Base-by-base conservation (phyloP, 2,113 vertebrate genomes). In the Nothobranchius furzeri region DNA sequence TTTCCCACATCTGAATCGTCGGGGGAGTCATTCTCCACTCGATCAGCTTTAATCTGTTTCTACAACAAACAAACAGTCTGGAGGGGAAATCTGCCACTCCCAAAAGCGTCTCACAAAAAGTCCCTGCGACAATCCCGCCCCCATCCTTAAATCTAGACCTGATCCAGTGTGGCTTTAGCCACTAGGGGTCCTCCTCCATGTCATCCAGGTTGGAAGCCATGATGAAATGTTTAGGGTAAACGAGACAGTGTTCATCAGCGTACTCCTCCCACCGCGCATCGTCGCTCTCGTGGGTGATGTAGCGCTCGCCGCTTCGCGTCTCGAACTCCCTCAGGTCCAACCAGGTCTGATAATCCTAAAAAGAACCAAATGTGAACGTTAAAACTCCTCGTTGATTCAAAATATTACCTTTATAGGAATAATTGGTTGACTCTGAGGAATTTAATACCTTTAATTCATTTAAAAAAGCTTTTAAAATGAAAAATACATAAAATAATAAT, bases 331-430 rank as follows among this genome's bases (percentile, higher is more conserved):
- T 93, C 81, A 99, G 94, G 86, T 99, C 96, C 85, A 99, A 91
- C 97, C 97, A 99, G 0, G 96, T 98, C 88, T 98, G 97, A 86
- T 99, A 99, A 90, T 98, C 97, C 97, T 98, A 87, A 49, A 35
- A 51, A 45, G 68, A 35, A 59, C 6, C 64, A 4, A 57, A 49
- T 4, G 0, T 1, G 8, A 47, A 40, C 3, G 42, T 42, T 20
- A 42, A 42, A 42, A 17, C 9, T 20, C 12, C 10, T 57, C 12
- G 2, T 25, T 11, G 20, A 12, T 2, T 57, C 9, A n/a, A 7
- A 49, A 49, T 2, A 49, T 45, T 2, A 30, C 13, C 14, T 14
- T 9, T 24, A 12, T 25, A 3, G 3, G 53, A 42, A 20, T 56
- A 11, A 49, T 3, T 45, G 1, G 12, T 45, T 45, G 15, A 49